phyloP scores from a whole-genome alignment of 2,888 invertebrate species.

The Stramonita haemastoma region DNA sequence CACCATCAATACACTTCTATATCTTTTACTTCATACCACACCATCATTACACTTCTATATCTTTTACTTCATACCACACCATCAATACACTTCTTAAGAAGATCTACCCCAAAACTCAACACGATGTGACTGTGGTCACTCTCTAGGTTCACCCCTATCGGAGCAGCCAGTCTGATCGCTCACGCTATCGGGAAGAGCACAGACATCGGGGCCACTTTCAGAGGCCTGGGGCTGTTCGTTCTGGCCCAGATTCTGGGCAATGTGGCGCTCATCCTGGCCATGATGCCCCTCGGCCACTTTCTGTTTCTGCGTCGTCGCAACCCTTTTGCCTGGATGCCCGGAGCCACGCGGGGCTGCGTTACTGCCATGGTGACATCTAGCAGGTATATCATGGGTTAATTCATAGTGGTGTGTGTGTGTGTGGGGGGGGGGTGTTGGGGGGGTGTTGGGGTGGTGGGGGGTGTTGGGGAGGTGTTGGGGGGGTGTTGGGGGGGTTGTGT shows the following conservation, averaged over 20 bases:
- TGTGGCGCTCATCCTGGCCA: slow-evolving; percentile 56
- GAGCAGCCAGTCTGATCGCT: slow-evolving; percentile 65
- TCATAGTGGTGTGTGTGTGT: too few relatives aligned
- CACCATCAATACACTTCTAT: too few relatives aligned
- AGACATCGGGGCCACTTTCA: slow-evolving; percentile 55
- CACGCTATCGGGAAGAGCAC: slow-evolving; percentile 54
- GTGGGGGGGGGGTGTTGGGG: too few relatives aligned
- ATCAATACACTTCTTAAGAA: not conserved
- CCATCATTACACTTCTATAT: too few relatives aligned
- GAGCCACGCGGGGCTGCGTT: slow-evolving; percentile 53
- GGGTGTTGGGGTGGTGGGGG: too few relatives aligned
- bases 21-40: too few relatives aligned
- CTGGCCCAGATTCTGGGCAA: slow-evolving; percentile 58
- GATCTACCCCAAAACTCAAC: not conserved
- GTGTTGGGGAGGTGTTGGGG: too few relatives aligned
- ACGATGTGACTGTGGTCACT: not conserved
- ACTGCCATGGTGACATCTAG: slow-evolving; percentile 53
- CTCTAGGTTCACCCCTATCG: slow-evolving; percentile 65
- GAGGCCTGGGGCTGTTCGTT: slow-evolving; percentile 60
- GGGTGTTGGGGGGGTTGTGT: too few relatives aligned
- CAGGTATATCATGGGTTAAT: slow-evolving; percentile 41
- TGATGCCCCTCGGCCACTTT: slow-evolving; percentile 57
- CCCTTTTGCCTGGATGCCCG: slow-evolving; percentile 56
- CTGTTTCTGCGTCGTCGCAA: slow-evolving; percentile 55
- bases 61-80: too few relatives aligned